Percentiles rank a stretch among this genome's conserved stretches.
Evolutionary conservation across 2,113 vertebrate genomes (phyloP).

Genomic region (Phaetusa simplex): DNA sequence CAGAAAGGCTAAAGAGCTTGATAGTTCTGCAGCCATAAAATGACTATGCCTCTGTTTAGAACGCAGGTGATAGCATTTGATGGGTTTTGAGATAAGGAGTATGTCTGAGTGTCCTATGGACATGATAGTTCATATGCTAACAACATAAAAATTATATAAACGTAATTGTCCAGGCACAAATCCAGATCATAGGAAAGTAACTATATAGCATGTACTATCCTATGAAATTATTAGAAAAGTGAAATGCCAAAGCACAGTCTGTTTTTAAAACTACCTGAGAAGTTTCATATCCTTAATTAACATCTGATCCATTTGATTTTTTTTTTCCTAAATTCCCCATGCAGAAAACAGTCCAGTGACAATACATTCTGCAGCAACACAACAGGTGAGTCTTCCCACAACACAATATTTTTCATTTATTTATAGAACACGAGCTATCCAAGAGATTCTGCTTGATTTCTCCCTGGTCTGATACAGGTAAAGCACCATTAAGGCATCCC

Average conservation of each 20-base stretch:
- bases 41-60: background rate
- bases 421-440: background rate
- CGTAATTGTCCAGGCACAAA: background rate
- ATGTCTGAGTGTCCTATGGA: background rate
- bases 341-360: background rate
- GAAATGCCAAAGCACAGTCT: background rate
- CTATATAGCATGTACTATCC: background rate
- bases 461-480: background rate
- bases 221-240: background rate
- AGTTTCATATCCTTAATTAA: background rate
- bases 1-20: background rate
- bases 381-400: background rate
- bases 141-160: background rate
- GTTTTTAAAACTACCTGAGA: background rate
- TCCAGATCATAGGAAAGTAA: background rate
- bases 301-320: background rate
- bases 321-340: background rate
- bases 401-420: background rate
- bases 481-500: background rate
- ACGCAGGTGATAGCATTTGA: background rate
- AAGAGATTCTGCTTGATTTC: background rate
- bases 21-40: background rate
- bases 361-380: background rate
- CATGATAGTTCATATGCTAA: background rate
- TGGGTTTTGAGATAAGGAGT: background rate